These are phyloP conservation scores for Cataglyphis hispanica DNA, from an alignment of 1,140 invertebrate genomes.

Conservation along the genomic window DNA sequence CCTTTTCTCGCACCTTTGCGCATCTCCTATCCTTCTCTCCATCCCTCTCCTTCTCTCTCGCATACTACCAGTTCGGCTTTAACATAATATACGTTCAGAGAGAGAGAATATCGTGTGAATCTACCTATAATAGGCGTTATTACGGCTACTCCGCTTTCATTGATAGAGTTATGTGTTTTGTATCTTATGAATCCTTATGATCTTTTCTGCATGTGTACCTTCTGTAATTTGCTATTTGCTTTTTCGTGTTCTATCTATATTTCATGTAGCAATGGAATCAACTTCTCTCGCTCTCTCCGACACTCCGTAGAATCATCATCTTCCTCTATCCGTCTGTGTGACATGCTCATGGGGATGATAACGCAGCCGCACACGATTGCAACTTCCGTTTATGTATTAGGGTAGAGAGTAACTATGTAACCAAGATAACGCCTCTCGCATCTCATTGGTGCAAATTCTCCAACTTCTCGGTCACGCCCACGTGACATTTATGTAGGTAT, in stretches of 20 bases:
- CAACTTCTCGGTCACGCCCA: constrained; percentile 61
- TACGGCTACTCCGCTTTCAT: constrained; percentile 1
- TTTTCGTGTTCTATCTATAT: not conserved
- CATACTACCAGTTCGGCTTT: constrained; percentile 25
- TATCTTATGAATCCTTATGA: not conserved
- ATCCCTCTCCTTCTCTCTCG: constrained; percentile 32
- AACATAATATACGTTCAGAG: not conserved
- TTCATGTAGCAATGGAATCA: not conserved
- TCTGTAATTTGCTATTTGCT: not conserved
- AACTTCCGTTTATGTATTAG: constrained; percentile 35
- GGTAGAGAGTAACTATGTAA: constrained; percentile 44
- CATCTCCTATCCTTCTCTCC: not conserved
- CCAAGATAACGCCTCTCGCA: constrained; percentile 66
- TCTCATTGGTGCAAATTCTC: constrained; percentile 59
- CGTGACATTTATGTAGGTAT: constrained; percentile 25
- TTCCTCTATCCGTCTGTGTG: constrained; percentile 29
- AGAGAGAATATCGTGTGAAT: not conserved
- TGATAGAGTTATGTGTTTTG: not conserved
- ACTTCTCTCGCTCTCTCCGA: constrained; percentile 1
- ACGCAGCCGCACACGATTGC: constrained; percentile 61
- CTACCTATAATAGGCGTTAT: too few species aligned
- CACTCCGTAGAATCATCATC: not conserved
- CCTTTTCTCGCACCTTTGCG: constrained; percentile 40
- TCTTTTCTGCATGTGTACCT: not conserved
- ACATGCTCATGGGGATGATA: constrained; percentile 42